Evolutionary conservation across 2,797 vertebrate genomes (phyloP), one percentile per base, ranked within the genome.

Genomic region (Microctenopoma steveboyesi): DNA sequence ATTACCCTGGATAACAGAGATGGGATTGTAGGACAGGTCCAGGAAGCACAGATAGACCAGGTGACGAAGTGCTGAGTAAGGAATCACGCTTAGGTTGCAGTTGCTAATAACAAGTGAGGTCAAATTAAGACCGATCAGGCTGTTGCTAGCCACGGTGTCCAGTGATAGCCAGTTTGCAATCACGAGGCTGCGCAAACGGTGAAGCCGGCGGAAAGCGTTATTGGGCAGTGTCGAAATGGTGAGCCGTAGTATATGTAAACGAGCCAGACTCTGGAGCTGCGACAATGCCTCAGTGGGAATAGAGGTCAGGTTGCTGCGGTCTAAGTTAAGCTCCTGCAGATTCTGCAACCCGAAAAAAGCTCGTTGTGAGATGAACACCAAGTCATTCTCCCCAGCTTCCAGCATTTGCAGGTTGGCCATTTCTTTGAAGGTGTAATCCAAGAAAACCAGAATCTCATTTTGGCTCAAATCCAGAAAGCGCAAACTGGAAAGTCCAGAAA

Each of bases 11-110:
- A 97, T 93, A 13, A 84, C 82, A 0, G 92, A 91, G 83, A 98
- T 96, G 33, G 96, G 96, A 85, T 98, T 98, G 88, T 94, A 92
- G 50, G 96, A 97, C n/a, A 98, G 88, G 76, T 98, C 96, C 58
- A 98, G 89, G 75, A 85, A 92, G 64, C 71, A 91, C 69, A 98
- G 92, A 69, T 96, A 95, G 53, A 90, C 92, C 63, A 97, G 81
- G 79, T 95, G 95, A 49, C 86, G 82, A 25, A 98, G 79, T 0
- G 96, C 92, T 40, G 93, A 85, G 56, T 94, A 95, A 42, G 96
- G 96, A 62, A 97, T 85, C 0, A 84, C 69, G 52, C 90, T 96
- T 12, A 98, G 86, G 61, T 95, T 96, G 85, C 95, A 96, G 72
- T 71, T 90, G 76, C 91, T 96, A 68, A 97, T 89, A 47, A 94